Conservation (phyloP, 2,888 invertebrate species). For the Ethmia dodecea region DNA sequence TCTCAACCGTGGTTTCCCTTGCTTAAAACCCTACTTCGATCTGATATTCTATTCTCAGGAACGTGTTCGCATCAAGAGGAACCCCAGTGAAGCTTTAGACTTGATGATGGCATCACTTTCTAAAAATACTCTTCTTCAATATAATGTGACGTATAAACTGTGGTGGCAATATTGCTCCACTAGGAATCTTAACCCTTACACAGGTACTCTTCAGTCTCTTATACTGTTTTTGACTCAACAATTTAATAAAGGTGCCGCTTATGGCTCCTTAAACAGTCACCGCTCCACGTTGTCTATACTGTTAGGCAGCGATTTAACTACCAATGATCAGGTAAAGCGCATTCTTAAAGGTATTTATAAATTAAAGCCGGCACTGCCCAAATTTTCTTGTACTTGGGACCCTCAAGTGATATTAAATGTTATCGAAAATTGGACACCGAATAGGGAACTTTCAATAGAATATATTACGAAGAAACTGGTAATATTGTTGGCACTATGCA, state of each 20-base stretch:
- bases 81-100: not conserved
- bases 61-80: slow-evolving; percentile 1
- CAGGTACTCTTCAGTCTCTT: not conserved
- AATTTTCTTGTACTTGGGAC: slow-evolving; percentile 3
- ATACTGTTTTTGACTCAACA: not conserved
- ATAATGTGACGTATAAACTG: not conserved
- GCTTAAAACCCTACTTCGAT: slow-evolving; percentile 9
- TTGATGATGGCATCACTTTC: slow-evolving; percentile 10
- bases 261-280: not conserved
- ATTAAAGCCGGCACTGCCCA: slow-evolving; percentile 1
- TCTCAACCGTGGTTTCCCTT: slow-evolving; percentile 15
- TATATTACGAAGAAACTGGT: slow-evolving; percentile 6
- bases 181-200: not conserved
- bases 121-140: slow-evolving; percentile 10
- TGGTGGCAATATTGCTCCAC: not conserved
- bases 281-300: slow-evolving; percentile 3
- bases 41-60: slow-evolving; percentile 10
- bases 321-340: slow-evolving; percentile 2
- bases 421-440: not conserved
- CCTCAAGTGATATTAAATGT: slow-evolving; percentile 1
- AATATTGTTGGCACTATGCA: slow-evolving; percentile 5
- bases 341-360: slow-evolving; percentile 6
- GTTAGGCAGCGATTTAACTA: not conserved
- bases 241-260: not conserved
- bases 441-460: not conserved